These are phyloP conservation scores for Apodemia mormo DNA, from an alignment of 2,888 invertebrate genomes.

Conservation along the genomic window DNA sequence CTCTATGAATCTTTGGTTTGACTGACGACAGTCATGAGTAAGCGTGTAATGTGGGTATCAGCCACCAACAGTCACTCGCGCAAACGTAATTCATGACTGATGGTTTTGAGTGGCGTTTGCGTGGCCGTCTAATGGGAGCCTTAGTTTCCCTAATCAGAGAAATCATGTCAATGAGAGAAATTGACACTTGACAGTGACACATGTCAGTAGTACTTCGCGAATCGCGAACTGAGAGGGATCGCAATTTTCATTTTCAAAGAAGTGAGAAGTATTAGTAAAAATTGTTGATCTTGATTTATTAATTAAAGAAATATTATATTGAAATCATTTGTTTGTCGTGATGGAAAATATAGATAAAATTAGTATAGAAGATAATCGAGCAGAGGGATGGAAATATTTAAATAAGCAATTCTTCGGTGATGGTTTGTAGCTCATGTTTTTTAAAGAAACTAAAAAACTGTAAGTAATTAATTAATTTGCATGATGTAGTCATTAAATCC, in stretches of 20 bases:
- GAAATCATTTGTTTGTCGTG: not conserved
- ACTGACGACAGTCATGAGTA: no score
- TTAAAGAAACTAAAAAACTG: not conserved
- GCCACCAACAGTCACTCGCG: no score
- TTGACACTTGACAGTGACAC: constrained; percentile 10
- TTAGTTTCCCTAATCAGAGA: no score
- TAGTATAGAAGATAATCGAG: constrained; percentile 69
- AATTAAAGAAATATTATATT: not conserved
- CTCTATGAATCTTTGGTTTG: no score
- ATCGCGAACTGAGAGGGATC: not conserved
- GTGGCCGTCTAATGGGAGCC: no score
- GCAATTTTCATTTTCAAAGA: not conserved
- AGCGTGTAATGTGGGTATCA: no score
- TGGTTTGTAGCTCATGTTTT: constrained; percentile 55
- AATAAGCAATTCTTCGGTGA: constrained; percentile 78
- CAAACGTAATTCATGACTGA: no score
- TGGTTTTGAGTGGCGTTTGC: no score
- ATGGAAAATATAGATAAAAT: constrained; percentile 39
- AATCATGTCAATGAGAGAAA: no score
- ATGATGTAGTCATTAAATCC: not conserved
- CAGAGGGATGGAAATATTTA: constrained; percentile 76
- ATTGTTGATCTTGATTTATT: not conserved
- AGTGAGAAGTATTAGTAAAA: not conserved
- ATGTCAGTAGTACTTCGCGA: not conserved
- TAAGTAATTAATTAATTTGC: not conserved